These are phyloP conservation scores for Hippoglossus stenolepis DNA, from an alignment of 2,113 vertebrate genomes.

Conservation along the genomic window DNA sequence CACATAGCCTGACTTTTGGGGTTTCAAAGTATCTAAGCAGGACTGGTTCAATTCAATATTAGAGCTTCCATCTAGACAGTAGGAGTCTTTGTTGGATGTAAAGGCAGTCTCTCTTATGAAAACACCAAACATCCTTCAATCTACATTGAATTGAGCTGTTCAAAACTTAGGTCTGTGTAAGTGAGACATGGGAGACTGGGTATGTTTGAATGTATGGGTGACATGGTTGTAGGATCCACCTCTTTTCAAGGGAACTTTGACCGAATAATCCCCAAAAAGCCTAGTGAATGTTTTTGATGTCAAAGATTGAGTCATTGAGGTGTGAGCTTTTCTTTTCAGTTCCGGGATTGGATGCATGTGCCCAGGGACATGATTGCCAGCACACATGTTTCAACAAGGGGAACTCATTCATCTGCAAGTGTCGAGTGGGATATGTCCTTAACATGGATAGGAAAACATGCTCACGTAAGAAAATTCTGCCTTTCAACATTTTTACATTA, in stretches of 20 bases:
- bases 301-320: background rate
- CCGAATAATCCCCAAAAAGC: background rate
- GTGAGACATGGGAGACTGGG: background rate
- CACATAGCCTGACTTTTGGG: background rate
- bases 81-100: background rate
- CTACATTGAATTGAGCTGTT: background rate
- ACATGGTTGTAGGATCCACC: background rate
- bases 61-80: background rate
- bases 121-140: background rate
- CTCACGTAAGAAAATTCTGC: conserved; percentile 68
- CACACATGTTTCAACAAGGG: conserved; percentile 79
- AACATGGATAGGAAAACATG: conserved; percentile 83
- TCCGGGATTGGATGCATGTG: conserved; percentile 61
- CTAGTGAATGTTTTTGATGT: background rate
- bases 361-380: conserved; percentile 78
- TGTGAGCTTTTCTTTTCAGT: conserved; percentile 57
- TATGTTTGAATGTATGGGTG: background rate
- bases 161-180: background rate
- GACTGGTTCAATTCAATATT: background rate
- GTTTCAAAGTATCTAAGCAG: background rate
- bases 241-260: conserved; percentile 6
- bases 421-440: conserved; percentile 79
- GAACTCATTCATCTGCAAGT: conserved; percentile 75
- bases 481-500: background rate
- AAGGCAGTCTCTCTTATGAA: background rate